phyloP scores from a whole-genome alignment of 2,888 invertebrate genomes.

The Drosophila parthenogenetica region DNA sequence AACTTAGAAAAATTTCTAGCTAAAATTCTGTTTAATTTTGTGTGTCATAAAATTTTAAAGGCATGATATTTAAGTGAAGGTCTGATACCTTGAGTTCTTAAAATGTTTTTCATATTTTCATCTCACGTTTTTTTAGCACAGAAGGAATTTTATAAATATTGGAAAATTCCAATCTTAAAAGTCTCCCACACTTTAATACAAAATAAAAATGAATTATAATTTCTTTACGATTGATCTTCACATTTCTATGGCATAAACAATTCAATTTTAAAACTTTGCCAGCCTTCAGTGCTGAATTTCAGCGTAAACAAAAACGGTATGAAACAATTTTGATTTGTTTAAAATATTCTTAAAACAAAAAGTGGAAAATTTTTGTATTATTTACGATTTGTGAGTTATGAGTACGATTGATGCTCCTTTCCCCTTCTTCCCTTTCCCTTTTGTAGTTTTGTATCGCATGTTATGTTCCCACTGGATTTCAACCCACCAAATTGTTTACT shows the following conservation, averaged over 20 bases:
- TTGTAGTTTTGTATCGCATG: neutral
- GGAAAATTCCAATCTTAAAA: neutral
- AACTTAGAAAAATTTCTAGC: too few relatives aligned
- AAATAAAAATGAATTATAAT: conserved; percentile 26
- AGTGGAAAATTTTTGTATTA: conserved; percentile 9
- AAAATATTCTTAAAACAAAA: conserved; percentile 32
- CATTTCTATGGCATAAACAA: conserved; percentile 34
- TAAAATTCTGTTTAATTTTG: too few relatives aligned
- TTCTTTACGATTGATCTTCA: conserved; percentile 8
- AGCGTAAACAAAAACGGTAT: conserved; percentile 25
- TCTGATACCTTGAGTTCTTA: neutral
- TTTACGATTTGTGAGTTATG: conserved; percentile 36
- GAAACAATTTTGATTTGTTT: conserved; percentile 7
- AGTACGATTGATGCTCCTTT: conserved; percentile 23
- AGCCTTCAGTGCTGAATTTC: neutral
- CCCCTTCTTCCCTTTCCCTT: neutral
- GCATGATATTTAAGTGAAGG: neutral
- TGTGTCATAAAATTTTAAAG: too few relatives aligned
- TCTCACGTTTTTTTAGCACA: conserved; percentile 2
- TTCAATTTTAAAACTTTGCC: conserved; percentile 2
- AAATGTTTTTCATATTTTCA: conserved; percentile 6
- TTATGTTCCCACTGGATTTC: conserved; percentile 21
- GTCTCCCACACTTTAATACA: conserved; percentile 4
- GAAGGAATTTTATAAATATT: conserved; percentile 24
- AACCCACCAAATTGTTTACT: conserved; percentile 61